Conservation (phyloP, 2,113 vertebrate genomes). For the Brachypteracias leptosomus region DNA sequence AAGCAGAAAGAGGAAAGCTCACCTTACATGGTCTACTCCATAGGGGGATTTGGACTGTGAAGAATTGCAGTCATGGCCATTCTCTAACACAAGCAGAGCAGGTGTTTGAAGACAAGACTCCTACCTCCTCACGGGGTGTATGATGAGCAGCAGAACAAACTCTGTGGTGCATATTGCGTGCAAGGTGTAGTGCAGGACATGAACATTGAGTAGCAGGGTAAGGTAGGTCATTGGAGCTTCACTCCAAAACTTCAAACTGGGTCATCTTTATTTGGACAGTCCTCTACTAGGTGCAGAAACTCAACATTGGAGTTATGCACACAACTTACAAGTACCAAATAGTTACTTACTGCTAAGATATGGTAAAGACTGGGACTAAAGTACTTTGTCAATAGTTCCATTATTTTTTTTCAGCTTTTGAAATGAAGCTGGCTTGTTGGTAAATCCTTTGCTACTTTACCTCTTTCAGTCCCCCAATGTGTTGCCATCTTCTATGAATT, state of each 20-base stretch:
- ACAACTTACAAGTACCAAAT: not conserved
- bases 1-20: not conserved
- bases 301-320: not conserved
- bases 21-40: not conserved
- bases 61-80: not conserved
- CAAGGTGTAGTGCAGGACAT: not conserved
- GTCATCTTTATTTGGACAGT: not conserved
- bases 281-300: not conserved
- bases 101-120: not conserved
- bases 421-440: not conserved
- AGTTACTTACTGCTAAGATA: not conserved
- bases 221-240: not conserved
- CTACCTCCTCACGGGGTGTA: rapidly evolving
- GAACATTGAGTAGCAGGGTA: not conserved
- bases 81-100: not conserved
- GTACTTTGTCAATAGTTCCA: not conserved
- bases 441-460: not conserved
- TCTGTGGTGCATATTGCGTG: not conserved
- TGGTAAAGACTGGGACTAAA: not conserved
- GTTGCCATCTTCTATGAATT: not conserved
- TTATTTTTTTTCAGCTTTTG: not conserved
- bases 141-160: not conserved
- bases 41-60: not conserved
- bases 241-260: not conserved
- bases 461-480: not conserved